Evolutionary conservation across 2,113 vertebrate species (phyloP), one percentile per base, ranked within the genome.

Genomic region (Nesogale talazaci): DNA sequence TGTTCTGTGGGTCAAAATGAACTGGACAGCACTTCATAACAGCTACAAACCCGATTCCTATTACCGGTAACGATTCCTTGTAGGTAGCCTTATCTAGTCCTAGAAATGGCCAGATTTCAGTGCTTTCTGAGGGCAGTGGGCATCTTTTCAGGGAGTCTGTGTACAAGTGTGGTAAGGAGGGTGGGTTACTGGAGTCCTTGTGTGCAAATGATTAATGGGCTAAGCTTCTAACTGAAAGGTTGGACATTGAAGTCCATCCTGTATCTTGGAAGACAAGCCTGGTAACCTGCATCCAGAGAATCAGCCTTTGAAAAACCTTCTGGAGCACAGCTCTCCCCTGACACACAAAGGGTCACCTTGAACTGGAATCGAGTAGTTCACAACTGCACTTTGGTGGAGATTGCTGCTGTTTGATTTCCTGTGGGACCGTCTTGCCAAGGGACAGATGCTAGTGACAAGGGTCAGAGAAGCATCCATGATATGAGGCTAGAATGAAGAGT

Each of bases 61-160:
- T 81, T 77, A 31, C 19, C 42, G 34, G 15, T 85, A 83, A 23
- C 81, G 72, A 92, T 90, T 74, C 69, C 61, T 69, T 80, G n/a
- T 36, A 94, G 27, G 36, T 46, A 89, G 63, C 75, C 40, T 17
- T 88, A 61, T n/a, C 2, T 29, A 52, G 11, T 25, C 42, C 34
- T 70, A 78, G 40, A 86, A 88, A 86, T 52, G 14, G 61, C 29
- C 52, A 46, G 38, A 16, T 86, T 90, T 86, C 2, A 89, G 59
- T 9, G 38, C 40, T 42, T 79, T 12, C 31, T 80, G 19, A 80
- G 46, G 20, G 74, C 10, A 67, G 3, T 3, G 8, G 16, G 0
- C 22, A 38, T 15, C 63, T 92, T 36, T 10, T 70, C 1, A 63
- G 46, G 40, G 63, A 78, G 61, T 59, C 6, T 3, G 31, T 46